phyloP scores from a whole-genome alignment of 2,888 invertebrate genomes.

The Tridacna crocea region DNA sequence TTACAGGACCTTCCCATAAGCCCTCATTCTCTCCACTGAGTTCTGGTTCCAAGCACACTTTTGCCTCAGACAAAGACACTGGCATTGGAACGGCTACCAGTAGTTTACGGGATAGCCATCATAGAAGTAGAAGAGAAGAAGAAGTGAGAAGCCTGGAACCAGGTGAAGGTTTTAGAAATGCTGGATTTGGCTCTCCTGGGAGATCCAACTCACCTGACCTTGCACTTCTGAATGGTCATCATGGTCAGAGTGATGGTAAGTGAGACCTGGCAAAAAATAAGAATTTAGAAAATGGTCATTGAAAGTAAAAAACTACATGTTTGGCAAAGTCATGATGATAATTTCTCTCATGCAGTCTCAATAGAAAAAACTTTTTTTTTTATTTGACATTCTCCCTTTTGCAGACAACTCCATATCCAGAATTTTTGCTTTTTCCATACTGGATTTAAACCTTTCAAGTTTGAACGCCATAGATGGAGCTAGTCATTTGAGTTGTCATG shows the following conservation, averaged over 20 bases:
- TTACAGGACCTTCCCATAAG: constrained; percentile 25
- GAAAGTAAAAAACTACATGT: too few relatives aligned
- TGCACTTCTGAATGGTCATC: constrained; percentile 33
- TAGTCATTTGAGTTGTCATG: too few relatives aligned
- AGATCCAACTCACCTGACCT: constrained; percentile 22
- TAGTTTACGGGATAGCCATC: constrained; percentile 49
- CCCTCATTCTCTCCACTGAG: constrained; percentile 41
- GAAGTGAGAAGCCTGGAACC: constrained; percentile 41
- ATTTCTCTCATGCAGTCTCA: too few relatives aligned
- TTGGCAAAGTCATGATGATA: too few relatives aligned
- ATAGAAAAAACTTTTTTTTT: too few relatives aligned
- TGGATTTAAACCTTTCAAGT: too few relatives aligned
- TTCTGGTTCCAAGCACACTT: constrained; percentile 39
- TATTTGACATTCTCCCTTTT: too few relatives aligned
- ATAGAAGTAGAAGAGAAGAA: constrained; percentile 23
- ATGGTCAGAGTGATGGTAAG: constrained; percentile 56
- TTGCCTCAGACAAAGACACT: constrained; percentile 63
- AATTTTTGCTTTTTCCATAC: too few relatives aligned
- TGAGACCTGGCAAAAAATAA: neutral
- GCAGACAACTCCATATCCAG: too few relatives aligned
- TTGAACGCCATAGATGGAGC: too few relatives aligned
- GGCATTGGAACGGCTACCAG: constrained; percentile 66
- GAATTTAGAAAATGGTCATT: too few relatives aligned
- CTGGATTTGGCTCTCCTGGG: neutral
- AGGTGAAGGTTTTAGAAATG: constrained; percentile 40